Conservation (phyloP, 1,140 invertebrate genomes). For the Drosophila pallidifrons region DNA sequence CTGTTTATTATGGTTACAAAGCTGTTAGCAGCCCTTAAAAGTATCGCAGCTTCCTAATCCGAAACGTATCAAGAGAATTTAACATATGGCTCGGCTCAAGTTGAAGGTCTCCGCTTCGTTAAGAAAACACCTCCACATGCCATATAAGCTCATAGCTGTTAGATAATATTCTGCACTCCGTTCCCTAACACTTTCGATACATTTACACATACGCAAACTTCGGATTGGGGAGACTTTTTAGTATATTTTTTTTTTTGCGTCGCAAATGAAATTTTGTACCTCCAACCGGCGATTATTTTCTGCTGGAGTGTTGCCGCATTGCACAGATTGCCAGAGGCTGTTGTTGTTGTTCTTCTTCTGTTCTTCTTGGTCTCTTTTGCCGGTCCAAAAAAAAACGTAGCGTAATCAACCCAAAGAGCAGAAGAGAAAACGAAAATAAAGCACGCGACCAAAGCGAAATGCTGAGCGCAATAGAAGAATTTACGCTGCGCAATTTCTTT, state of each 20-base stretch:
- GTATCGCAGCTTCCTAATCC: neutral
- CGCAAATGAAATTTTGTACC: constrained; percentile 51
- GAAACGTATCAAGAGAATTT: neutral
- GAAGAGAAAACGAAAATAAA: constrained; percentile 40
- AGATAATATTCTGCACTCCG: constrained; percentile 1
- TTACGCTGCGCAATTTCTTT: constrained; percentile 77
- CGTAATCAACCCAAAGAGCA: constrained; percentile 12
- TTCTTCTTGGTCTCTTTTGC: constrained; percentile 35
- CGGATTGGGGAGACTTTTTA: neutral
- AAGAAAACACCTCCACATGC: neutral
- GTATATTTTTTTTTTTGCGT: constrained; percentile 37
- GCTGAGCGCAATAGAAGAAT: constrained; percentile 32
- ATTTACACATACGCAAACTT: constrained; percentile 11
- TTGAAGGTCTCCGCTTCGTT: neutral
- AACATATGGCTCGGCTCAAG: neutral
- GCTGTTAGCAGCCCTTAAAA: neutral
- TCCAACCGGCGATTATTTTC: constrained; percentile 33
- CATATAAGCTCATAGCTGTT: neutral
- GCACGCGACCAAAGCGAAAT: constrained; percentile 41
- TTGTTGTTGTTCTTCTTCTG: constrained; percentile 15
- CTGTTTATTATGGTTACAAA: neutral
- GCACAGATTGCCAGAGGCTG: constrained; percentile 21
- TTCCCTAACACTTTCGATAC: constrained; percentile 17
- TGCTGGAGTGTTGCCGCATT: constrained; percentile 6
- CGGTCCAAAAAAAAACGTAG: constrained; percentile 30